Evolutionary conservation across 1,140 invertebrate species (phyloP).

Genomic region (Hyles euphorbiae): DNA sequence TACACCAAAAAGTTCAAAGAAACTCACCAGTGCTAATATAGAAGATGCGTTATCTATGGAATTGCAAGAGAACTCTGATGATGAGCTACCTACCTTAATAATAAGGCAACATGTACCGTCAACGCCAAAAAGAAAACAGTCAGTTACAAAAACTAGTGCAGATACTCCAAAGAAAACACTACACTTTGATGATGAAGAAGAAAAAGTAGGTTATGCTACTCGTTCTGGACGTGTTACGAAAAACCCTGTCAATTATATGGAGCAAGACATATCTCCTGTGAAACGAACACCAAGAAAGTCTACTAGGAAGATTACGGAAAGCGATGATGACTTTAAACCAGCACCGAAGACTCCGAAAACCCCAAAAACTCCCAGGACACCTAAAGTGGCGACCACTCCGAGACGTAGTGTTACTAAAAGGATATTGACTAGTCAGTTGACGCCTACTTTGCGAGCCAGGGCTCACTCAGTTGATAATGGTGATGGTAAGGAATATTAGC

Average conservation of each 20-base stretch:
- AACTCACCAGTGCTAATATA: slow-evolving; percentile 38
- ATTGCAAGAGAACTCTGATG: slow-evolving; percentile 61
- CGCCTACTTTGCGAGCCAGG: slow-evolving; percentile 57
- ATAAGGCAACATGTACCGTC: slow-evolving; percentile 48
- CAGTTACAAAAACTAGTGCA: slow-evolving; percentile 35
- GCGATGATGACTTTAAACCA: slow-evolving; percentile 56
- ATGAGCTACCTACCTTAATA: slow-evolving; percentile 58
- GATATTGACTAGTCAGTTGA: slow-evolving; percentile 57
- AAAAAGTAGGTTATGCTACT: slow-evolving; percentile 32
- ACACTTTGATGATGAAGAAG: slow-evolving; percentile 50
- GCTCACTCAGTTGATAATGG: slow-evolving; percentile 58
- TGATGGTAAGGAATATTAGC: no score
- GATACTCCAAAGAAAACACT: slow-evolving; percentile 58
- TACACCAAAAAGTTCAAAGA: slow-evolving; percentile 43
- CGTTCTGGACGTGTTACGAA: slow-evolving; percentile 40
- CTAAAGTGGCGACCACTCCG: slow-evolving; percentile 32
- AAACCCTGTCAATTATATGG: slow-evolving; percentile 37
- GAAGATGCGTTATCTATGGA: slow-evolving; percentile 58
- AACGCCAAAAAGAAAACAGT: slow-evolving; percentile 54
- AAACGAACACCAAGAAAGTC: slow-evolving; percentile 46
- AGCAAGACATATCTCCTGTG: slow-evolving; percentile 48
- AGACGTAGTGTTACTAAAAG: slow-evolving; percentile 46
- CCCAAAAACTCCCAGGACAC: slow-evolving; percentile 38
- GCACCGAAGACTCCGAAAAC: slow-evolving; percentile 46
- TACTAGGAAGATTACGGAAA: slow-evolving; percentile 34